Evolutionary conservation across 2,888 invertebrate genomes (phyloP).

Genomic region (Eupithecia inturbata): DNA sequence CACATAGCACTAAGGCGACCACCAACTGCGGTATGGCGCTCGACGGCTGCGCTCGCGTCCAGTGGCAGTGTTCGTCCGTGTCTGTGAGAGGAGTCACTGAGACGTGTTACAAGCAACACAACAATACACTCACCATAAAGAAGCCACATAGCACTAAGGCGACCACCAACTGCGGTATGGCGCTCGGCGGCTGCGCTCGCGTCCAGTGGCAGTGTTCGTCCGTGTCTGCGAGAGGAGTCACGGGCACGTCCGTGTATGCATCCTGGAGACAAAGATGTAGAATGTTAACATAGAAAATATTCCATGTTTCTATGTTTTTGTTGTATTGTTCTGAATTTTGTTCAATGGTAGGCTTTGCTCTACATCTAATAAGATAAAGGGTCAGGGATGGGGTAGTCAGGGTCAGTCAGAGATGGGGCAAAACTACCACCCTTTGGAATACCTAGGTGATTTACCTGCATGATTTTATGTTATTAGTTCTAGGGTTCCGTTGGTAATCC

Average conservation of each 20-base stretch:
- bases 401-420: too few relatives aligned
- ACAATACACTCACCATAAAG: conserved; percentile 86
- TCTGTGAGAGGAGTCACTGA: conserved; percentile 65
- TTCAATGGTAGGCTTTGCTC: too few relatives aligned
- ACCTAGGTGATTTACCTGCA: too few relatives aligned
- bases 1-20: conserved; percentile 86
- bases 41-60: conserved; percentile 77
- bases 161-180: conserved; percentile 86
- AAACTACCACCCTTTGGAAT: too few relatives aligned
- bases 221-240: conserved; percentile 66
- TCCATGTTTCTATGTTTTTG: too few relatives aligned
- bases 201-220: conserved; percentile 81
- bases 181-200: conserved; percentile 80
- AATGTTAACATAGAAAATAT: not conserved
- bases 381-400: too few relatives aligned
- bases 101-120: too few relatives aligned
- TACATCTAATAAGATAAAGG: too few relatives aligned
- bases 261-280: conserved; percentile 66
- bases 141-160: conserved; percentile 87
- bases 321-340: too few relatives aligned
- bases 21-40: conserved; percentile 87
- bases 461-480: too few relatives aligned
- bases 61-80: conserved; percentile 79
- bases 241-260: conserved; percentile 81
- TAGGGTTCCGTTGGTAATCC: too few relatives aligned